Percentiles rank a stretch among this genome's conserved stretches.
phyloP scores from a whole-genome alignment of 2,888 invertebrate species.

The Drosophila hamatofila region DNA sequence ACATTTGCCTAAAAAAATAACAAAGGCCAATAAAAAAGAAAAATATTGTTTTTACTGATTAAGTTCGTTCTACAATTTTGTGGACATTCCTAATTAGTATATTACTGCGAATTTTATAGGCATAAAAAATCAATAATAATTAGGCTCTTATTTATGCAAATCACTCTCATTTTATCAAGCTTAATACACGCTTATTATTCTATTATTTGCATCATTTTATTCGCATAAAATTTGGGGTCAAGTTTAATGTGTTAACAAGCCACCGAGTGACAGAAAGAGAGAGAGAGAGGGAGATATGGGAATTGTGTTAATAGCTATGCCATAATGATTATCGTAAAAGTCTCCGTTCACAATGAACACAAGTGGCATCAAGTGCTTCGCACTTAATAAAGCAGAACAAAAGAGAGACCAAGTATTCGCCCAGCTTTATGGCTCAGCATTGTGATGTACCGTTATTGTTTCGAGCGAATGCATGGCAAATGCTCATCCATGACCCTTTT shows the following conservation, averaged over 20 bases:
- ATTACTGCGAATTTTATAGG: neutral
- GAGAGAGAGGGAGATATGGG: conserved; percentile 24
- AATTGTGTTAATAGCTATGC: conserved; percentile 55
- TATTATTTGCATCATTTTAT: conserved; percentile 36
- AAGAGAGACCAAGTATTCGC: conserved; percentile 12
- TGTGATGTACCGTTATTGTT: conserved; percentile 10
- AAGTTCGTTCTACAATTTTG: conserved; percentile 26
- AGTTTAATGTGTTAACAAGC: conserved; percentile 57
- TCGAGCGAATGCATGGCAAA: conserved; percentile 44
- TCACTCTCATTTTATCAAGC: neutral
- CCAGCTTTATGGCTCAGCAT: conserved; percentile 18
- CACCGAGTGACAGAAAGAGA: conserved; percentile 10
- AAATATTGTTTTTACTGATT: conserved; percentile 54
- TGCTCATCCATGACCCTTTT: conserved; percentile 42
- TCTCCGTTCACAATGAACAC: conserved; percentile 24
- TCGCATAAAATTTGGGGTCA: conserved; percentile 50
- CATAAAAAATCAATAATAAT: conserved; percentile 44
- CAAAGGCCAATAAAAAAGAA: conserved; percentile 14
- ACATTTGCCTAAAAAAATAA: conserved; percentile 46
- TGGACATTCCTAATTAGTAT: conserved; percentile 22
- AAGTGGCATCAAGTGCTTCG: conserved; percentile 33
- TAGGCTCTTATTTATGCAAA: conserved; percentile 16
- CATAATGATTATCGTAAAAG: conserved; percentile 57
- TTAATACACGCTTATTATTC: conserved; percentile 18
- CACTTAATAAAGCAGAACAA: conserved; percentile 41